phyloP scores from a whole-genome alignment of 2,113 vertebrate species.

The Rhinoderma darwinii region DNA sequence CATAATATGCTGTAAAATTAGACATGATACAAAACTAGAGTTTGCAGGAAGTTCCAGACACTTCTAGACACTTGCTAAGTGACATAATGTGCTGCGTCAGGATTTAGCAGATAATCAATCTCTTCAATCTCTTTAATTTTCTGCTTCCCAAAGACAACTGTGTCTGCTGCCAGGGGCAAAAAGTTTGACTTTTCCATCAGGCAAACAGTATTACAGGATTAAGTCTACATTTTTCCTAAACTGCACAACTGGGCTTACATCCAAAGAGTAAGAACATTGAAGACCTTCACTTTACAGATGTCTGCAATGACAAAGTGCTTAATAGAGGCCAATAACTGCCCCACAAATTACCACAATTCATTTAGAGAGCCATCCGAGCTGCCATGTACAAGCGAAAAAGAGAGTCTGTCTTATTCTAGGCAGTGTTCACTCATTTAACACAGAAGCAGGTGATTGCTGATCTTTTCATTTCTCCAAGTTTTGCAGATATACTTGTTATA shows the following conservation, averaged over 20 bases:
- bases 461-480: constrained; percentile 6
- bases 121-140: constrained; percentile 53
- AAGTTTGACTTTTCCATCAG: constrained; percentile 47
- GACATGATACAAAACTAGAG: neutral
- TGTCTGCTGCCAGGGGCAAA: constrained; percentile 49
- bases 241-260: constrained; percentile 47
- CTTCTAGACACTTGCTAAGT: neutral
- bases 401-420: constrained; percentile 24
- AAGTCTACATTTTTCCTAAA: constrained; percentile 52
- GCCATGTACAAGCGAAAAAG: constrained; percentile 25
- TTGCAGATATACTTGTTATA: constrained; percentile 29
- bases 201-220: constrained; percentile 51
- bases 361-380: constrained; percentile 37
- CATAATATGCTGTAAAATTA: no score
- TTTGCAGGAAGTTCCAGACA: neutral
- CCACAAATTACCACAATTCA: constrained; percentile 54
- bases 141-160: constrained; percentile 40
- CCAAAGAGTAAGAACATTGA: constrained; percentile 52
- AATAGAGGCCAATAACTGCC: constrained; percentile 54
- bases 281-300: constrained; percentile 55
- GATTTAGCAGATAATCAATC: constrained; percentile 31
- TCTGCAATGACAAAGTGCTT: constrained; percentile 50
- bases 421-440: neutral
- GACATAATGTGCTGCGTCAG: constrained; percentile 30
- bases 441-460: neutral